These are phyloP conservation scores for Callyntrura sp. DNA, from an alignment of 2,888 invertebrate species.

Conservation along the genomic window DNA sequence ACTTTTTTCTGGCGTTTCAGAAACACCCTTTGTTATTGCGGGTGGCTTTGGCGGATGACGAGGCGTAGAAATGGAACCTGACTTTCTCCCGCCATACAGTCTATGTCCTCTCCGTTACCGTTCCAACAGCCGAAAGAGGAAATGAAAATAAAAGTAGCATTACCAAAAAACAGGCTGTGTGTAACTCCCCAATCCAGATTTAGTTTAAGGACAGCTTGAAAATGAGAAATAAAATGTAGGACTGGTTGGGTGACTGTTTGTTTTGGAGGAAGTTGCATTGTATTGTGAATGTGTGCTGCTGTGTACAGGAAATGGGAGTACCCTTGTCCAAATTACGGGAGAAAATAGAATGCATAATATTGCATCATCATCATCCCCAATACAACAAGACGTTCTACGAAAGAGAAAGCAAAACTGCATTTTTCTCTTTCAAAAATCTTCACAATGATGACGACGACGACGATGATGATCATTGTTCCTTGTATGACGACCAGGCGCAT, in stretches of 20 bases:
- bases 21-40: neutral
- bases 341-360: conserved; percentile 43
- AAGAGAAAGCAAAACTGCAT: conserved; percentile 27
- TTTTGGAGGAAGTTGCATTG: neutral
- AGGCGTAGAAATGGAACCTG: neutral
- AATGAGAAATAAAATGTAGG: conserved; percentile 47
- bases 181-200: neutral
- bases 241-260: neutral
- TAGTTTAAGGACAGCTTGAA: neutral
- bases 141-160: conserved; percentile 20
- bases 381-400: too few species aligned
- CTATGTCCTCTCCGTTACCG: too few species aligned
- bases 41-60: neutral
- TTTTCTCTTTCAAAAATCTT: conserved; percentile 9
- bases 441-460: neutral
- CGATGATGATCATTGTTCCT: neutral
- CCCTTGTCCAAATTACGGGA: conserved; percentile 12
- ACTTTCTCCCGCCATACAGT: neutral
- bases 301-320: neutral
- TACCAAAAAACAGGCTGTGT: neutral
- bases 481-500: conserved; percentile 16
- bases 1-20: too few species aligned
- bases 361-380: neutral
- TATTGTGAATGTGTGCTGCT: neutral
- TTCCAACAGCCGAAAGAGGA: neutral